Conservation (phyloP, 2,797 vertebrate species). For the Crenichthys baileyi region DNA sequence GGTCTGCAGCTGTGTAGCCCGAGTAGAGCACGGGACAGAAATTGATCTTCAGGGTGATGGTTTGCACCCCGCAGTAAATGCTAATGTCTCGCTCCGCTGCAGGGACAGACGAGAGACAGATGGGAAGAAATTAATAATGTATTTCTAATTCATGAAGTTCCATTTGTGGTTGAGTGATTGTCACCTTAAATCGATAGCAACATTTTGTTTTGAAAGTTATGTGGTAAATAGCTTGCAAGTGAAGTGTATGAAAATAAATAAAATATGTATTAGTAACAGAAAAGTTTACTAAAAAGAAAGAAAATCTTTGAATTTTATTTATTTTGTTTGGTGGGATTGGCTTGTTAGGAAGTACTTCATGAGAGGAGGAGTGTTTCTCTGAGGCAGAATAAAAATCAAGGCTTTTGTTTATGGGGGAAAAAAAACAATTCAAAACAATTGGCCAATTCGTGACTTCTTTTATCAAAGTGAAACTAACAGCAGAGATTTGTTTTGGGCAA, state of each 20-base stretch:
- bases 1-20: slow-evolving; percentile 92
- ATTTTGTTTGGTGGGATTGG: neutral
- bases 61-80: slow-evolving; percentile 96
- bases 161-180: neutral
- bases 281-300: neutral
- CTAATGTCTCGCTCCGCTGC: slow-evolving; percentile 92
- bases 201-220: neutral
- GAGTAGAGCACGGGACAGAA: slow-evolving; percentile 98
- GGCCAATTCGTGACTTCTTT: neutral
- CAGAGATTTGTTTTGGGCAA: neutral
- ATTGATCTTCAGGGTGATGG: slow-evolving; percentile 98
- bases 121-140: neutral
- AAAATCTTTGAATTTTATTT: neutral
- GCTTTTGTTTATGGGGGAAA: neutral
- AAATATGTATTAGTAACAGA: neutral
- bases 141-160: neutral
- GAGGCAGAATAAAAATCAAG: neutral
- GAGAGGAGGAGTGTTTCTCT: neutral
- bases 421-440: neutral
- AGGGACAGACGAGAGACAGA: neutral
- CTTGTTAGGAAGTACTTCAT: neutral
- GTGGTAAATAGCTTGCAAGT: neutral
- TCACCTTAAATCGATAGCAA: neutral
- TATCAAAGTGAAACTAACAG: neutral
- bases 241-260: neutral